Percentiles rank a stretch among this genome's conserved stretches.
Evolutionary conservation across 1,140 invertebrate genomes (phyloP).

Genomic region (Drosophila melanogaster): Release_6_plus_ISO1_MT NT_033777.3:19508001-19508500

Average conservation of each 20-base stretch:
- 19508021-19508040: not conserved
- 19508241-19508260: not conserved
- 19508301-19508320: not conserved
- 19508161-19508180: constrained; percentile 11
- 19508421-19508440: not conserved
- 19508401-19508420: not conserved
- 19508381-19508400: not conserved
- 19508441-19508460: not conserved
- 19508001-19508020: not conserved
- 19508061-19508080: constrained; percentile 22
- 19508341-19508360: no score
- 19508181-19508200: not conserved
- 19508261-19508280: constrained; percentile 1
- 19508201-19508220: constrained; percentile 41
- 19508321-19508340: no score
- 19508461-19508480: not conserved
- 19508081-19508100: constrained; percentile 55
- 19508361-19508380: no score
- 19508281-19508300: not conserved
- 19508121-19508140: constrained; percentile 62
- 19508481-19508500: constrained; percentile 22
- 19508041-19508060: constrained; percentile 12
- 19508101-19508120: constrained; percentile 64
- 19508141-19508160: constrained; percentile 31
- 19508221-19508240: constrained; percentile 2